A percentile compares a stretch with the other conserved stretches of the same genome.
These are phyloP conservation scores for Aphaenogaster ashmeadi DNA, from an alignment of 1,140 invertebrate species.

Conservation along the genomic window DNA sequence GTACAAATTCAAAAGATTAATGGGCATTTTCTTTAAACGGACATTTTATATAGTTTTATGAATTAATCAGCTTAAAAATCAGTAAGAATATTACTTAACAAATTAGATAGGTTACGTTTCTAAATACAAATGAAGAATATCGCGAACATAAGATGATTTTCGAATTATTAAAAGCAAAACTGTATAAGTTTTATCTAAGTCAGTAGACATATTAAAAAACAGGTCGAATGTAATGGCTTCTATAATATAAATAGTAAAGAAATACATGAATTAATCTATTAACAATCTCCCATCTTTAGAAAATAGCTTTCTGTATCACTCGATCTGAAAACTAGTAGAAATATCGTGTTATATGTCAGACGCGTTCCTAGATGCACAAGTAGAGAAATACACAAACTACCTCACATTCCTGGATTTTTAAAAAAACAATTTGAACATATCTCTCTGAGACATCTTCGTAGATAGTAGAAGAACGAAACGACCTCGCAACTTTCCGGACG, in stretches of 20 bases:
- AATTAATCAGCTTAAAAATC: neutral
- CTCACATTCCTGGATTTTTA: neutral
- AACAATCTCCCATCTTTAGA: neutral
- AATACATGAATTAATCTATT: neutral
- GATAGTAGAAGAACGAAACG: neutral
- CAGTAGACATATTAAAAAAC: neutral
- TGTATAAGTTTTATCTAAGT: neutral
- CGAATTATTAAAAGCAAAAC: neutral
- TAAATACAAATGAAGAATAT: neutral
- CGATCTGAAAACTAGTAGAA: constrained; percentile 17
- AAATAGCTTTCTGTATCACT: neutral
- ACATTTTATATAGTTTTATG: neutral
- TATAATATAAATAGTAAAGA: neutral
- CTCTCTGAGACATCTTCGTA: neutral
- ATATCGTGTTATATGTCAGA: constrained; percentile 29
- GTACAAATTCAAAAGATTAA: neutral
- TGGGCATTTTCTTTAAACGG: neutral
- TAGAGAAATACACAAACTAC: neutral
- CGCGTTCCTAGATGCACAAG: too few species aligned
- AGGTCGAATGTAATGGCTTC: neutral
- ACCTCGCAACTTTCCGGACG: neutral
- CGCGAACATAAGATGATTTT: neutral
- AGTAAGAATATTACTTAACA: neutral
- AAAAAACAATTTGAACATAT: constrained; percentile 7
- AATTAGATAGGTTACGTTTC: neutral